A percentile compares a stretch with the other conserved stretches of the same genome.
These are phyloP conservation scores for Strigamia transsilvanica DNA, from an alignment of 2,888 invertebrate species.

Conservation along the genomic window DNA sequence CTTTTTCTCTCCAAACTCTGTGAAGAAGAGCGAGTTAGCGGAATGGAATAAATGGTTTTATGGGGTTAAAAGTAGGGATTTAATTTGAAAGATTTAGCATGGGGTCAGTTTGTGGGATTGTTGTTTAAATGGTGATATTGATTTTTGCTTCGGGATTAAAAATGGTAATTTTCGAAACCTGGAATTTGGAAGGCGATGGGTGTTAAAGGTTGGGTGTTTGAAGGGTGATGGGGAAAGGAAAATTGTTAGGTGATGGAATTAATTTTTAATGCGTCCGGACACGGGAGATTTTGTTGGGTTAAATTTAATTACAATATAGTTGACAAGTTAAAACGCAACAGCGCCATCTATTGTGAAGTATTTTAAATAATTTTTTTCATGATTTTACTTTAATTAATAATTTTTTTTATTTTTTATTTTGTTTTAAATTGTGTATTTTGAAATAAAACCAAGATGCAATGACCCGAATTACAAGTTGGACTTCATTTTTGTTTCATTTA, in stretches of 20 bases:
- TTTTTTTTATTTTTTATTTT: no score
- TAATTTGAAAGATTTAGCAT: background rate
- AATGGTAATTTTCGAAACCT: background rate
- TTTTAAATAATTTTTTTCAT: background rate
- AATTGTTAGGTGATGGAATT: background rate
- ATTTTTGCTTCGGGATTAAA: constrained; percentile 10
- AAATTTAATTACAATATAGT: background rate
- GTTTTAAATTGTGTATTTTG: background rate
- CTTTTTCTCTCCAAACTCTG: background rate
- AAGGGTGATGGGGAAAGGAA: background rate
- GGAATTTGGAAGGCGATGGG: background rate
- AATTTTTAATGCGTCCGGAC: background rate
- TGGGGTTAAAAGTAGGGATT: constrained; percentile 22
- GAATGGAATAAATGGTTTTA: constrained; percentile 44
- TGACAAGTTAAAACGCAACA: background rate
- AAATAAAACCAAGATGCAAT: background rate
- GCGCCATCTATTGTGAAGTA: background rate
- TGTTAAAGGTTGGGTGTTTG: background rate
- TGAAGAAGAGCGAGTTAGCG: background rate
- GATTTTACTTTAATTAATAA: background rate
- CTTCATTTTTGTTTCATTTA: background rate
- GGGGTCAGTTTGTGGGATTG: constrained; percentile 8
- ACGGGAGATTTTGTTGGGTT: background rate
- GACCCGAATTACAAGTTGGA: background rate
- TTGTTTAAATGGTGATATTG: constrained; percentile 10